Evolutionary conservation across 2,888 invertebrate genomes (phyloP), one percentile per base, ranked within the genome.

Genomic region (Phania funesta): DNA sequence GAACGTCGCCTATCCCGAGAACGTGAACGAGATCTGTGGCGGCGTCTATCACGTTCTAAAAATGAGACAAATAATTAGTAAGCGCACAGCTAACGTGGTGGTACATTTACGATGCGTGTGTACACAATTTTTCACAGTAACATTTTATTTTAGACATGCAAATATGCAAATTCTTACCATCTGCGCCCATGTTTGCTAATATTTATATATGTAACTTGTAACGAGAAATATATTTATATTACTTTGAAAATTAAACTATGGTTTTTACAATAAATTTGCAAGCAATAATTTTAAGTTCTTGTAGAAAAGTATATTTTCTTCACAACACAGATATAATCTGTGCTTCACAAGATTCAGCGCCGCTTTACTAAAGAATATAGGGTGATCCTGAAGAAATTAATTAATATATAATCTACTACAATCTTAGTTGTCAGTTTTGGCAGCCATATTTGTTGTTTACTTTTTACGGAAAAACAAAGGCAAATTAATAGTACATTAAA

Each of bases 1-100:
- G 87, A 87, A 87, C 88, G 85, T 92, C 93, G 84, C 90, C 92
- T 86, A 2, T 87, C 87, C 5, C 93, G 91, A 13, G 94, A 93
- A 58, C 94, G 92, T 60, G 86, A 86, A 32, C 85, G 84, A 7
- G 82, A 68, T 35, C 85, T 85, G 32, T 85, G 86, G 22, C 86
- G 85, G 80, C 86, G 86, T 83, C 85, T 85, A 75, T 86, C 86
- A 6, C 86, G 86, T 29, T 86, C 87, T 86, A 18, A 16, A 76
- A 75, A 38, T 50, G 1, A 38, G 20, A 76, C 13, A 44, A 35
- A 22, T 18, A 7, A 41, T 48, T 50, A 44, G 13, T n/a, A 20
- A 60, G 26, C 32, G 5, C 8, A 13, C 3, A 20, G 32, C 3
- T 29, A 68, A 24, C 77, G 54, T 71, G 60, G 67, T 67, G 41